Evolutionary conservation across 2,888 invertebrate genomes (phyloP), one percentile per base, ranked within the genome.

Genomic region (Drosophila paranaensis): DNA sequence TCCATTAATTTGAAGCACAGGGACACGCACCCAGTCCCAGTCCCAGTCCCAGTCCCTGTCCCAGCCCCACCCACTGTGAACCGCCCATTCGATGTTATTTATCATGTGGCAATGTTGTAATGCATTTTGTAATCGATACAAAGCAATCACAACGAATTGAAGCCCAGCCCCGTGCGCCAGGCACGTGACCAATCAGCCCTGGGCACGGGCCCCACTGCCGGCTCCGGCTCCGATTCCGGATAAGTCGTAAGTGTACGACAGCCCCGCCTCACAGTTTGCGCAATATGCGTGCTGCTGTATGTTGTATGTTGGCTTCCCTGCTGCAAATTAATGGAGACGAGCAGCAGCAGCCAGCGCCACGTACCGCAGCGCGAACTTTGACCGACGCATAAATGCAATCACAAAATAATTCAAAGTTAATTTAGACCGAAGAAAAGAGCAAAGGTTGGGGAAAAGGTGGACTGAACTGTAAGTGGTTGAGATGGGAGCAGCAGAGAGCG

Each of bases 41-140:
- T 3, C 8, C 27, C 25, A 3, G 20, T 0, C 8, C n/a, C 30
- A 30, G 16, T 6, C 5, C 46, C 14, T 20, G 25, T 0, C 8
- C n/a, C 30, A 35, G 16, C 9, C 5, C 46, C 14, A 8, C 39
- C 37, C 56, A 27, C 45, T 25, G 11, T 11, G 57, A 14, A 16
- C 53, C 71, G 62, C 86, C 77, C 68, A 57, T 57, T 76, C 70
- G 53, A 73, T 73, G 78, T 86, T 86, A 89, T 89, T 89, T 87
- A 90, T 85, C 89, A 89, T 86, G 84, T 90, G 89, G 80, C 80
- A 82, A 85, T 85, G 75, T 79, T 82, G 82, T 86, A 86, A 86
- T 88, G 88, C 84, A 82, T 82, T 90, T 88, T 88, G 90, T 85
- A 90, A 91, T 90, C 90, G 91, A 90, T 91, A 91, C 90, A 84